Conservation (phyloP, 2,888 invertebrate species). For the Dicyrtomina minuta region DNA sequence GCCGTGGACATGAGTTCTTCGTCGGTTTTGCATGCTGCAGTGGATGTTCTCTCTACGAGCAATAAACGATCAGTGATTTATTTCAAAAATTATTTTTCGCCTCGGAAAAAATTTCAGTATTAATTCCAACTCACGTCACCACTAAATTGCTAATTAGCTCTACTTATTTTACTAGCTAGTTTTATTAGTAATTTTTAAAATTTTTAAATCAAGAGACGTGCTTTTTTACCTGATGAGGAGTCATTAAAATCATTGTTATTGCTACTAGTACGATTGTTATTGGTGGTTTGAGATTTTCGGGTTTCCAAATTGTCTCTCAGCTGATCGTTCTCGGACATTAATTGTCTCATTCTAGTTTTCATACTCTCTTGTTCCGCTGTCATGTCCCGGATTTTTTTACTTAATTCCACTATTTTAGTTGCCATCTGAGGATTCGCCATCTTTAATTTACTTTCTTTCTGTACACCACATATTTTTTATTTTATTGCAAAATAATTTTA, state of each 20-base stretch:
- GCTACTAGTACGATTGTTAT: neutral
- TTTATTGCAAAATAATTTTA: neutral
- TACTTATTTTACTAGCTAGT: no score
- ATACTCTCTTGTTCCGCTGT: conserved; percentile 58
- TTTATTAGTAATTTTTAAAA: no score
- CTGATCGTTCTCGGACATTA: conserved; percentile 56
- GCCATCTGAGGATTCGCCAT: conserved; percentile 21
- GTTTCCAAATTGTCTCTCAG: no score
- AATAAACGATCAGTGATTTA: no score
- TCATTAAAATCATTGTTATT: neutral
- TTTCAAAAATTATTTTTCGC: no score
- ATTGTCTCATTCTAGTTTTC: conserved; percentile 63
- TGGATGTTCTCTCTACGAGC: neutral
- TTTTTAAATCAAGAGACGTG: no score
- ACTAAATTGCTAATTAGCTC: no score
- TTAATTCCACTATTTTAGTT: conserved; percentile 68
- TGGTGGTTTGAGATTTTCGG: no score
- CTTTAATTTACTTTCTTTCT: neutral
- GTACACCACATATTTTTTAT: neutral
- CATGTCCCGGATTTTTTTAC: conserved; percentile 67
- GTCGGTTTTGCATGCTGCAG: conserved; percentile 12
- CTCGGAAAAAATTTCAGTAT: no score
- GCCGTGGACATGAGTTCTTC: conserved; percentile 26
- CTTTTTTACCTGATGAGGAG: no score
- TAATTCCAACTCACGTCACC: no score